phyloP scores from a whole-genome alignment of 2,888 invertebrate species.

The Hyles lineata region DNA sequence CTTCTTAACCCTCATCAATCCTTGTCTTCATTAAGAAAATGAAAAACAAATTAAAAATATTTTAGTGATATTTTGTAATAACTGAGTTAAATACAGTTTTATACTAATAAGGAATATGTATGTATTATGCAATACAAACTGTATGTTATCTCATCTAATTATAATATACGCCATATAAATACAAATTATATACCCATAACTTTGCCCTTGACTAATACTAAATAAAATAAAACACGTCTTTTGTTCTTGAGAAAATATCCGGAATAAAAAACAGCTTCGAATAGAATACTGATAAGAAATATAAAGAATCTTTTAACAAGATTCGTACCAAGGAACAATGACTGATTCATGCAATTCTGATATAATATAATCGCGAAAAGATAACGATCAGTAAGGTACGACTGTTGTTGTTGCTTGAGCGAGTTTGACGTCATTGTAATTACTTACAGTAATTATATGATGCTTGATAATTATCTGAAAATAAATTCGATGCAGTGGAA shows the following conservation, averaged over 20 bases:
- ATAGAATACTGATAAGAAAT: slow-evolving; percentile 6
- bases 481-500: not conserved
- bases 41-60: no score
- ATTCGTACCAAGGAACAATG: not conserved
- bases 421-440: slow-evolving; percentile 22
- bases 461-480: not conserved
- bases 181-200: not conserved
- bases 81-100: no score
- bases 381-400: not conserved
- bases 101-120: no score
- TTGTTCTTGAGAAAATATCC: not conserved
- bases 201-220: not conserved
- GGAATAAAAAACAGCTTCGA: not conserved
- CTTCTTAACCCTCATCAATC: no score
- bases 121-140: no score
- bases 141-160: not conserved
- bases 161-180: not conserved
- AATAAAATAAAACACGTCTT: not conserved
- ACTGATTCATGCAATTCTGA: slow-evolving; percentile 40
- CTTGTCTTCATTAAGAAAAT: no score
- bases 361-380: slow-evolving; percentile 35
- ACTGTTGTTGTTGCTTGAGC: not conserved
- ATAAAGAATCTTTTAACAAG: not conserved
- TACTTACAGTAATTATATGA: not conserved
- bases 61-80: no score